A percentile compares a stretch with the other conserved stretches of the same genome.
phyloP scores from a whole-genome alignment of 2,113 vertebrate species.

The Motacilla alba region DNA sequence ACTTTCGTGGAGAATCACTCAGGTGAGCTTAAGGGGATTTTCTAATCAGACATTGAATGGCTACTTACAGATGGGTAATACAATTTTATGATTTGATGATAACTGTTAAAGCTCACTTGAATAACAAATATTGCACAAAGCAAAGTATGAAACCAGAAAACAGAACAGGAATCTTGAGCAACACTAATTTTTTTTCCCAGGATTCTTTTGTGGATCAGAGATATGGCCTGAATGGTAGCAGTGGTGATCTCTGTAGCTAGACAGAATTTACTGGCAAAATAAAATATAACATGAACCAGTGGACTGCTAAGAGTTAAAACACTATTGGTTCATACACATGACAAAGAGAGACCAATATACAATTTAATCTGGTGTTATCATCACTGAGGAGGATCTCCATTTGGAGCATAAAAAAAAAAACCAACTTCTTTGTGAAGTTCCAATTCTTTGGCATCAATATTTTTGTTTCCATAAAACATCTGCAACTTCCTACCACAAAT shows the following conservation, averaged over 20 bases:
- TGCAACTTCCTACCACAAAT: background rate
- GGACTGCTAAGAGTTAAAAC: background rate
- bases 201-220: background rate
- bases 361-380: background rate
- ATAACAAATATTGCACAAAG: background rate
- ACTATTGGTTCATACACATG: background rate
- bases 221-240: background rate
- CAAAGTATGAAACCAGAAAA: background rate
- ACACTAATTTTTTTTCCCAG: background rate
- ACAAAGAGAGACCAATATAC: background rate
- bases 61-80: background rate
- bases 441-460: background rate
- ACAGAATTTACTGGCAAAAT: background rate
- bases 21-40: background rate
- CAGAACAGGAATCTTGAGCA: background rate
- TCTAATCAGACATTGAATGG: background rate
- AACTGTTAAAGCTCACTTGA: background rate
- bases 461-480: background rate
- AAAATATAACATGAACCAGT: background rate
- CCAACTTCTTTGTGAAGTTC: background rate
- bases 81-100: background rate
- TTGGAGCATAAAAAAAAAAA: background rate
- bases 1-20: background rate
- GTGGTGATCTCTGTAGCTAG: background rate
- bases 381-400: background rate